A percentile compares a stretch with the other conserved stretches of the same genome.
phyloP scores from a whole-genome alignment of 2,113 vertebrate species.

The Bujurquina vittata region DNA sequence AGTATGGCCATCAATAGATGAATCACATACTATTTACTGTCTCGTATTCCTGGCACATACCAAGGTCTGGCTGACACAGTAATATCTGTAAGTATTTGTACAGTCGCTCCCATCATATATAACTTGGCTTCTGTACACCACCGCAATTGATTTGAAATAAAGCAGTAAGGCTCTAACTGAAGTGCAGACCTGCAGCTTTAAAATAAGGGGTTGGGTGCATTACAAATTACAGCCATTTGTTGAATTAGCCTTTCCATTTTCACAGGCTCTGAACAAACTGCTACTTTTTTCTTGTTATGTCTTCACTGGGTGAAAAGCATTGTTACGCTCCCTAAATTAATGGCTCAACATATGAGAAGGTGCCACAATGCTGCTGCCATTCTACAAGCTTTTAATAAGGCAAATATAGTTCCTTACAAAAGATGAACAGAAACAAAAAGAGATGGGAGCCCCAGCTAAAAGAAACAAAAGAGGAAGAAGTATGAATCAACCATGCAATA shows the following conservation, averaged over 20 bases:
- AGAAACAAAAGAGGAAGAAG: no score
- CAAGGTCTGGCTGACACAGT: neutral
- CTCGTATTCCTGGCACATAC: neutral
- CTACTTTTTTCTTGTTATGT: no score
- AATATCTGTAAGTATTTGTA: neutral
- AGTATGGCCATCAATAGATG: neutral
- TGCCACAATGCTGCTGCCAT: no score
- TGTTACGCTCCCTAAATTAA: no score
- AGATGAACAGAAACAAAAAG: no score
- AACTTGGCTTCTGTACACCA: neutral
- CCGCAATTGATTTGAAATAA: neutral
- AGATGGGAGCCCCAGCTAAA: no score
- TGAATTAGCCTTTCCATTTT: neutral
- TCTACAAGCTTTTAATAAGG: no score
- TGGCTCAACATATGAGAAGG: no score
- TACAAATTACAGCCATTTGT: neutral
- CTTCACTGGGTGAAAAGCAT: neutral
- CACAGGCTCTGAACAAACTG: neutral
- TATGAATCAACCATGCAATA: no score
- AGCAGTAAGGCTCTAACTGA: neutral
- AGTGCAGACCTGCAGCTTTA: neutral
- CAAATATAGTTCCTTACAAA: no score
- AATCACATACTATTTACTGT: neutral
- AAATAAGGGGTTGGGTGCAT: neutral
- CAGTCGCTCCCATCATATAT: neutral